These are phyloP conservation scores for Ascidia mentula DNA, from an alignment of 23 tunicate genomes.

Conservation along the genomic window DNA sequence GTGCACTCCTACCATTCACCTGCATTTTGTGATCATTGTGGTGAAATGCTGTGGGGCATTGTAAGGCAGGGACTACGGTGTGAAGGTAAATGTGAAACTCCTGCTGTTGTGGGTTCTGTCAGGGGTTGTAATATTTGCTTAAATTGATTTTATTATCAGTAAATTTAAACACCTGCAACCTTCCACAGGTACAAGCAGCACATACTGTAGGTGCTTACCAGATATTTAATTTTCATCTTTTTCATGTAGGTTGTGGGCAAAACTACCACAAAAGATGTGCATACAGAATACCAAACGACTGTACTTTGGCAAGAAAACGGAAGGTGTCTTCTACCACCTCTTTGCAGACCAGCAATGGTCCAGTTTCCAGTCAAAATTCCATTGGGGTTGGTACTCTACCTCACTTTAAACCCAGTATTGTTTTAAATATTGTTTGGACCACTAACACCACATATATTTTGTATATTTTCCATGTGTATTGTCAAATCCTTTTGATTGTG, in stretches of 20 bases:
- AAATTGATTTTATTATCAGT: background rate
- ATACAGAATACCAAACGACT: constrained; percentile 95
- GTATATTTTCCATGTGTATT: background rate
- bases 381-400: constrained; percentile 1
- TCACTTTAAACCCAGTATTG: background rate
- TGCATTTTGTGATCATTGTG: constrained; percentile 97
- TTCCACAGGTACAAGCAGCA: no score
- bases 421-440: background rate
- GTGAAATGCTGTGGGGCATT: constrained; percentile 97
- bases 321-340: constrained; percentile 47
- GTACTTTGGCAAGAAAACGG: constrained; percentile 77
- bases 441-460: background rate
- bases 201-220: no score
- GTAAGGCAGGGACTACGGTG: constrained; percentile 96
- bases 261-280: constrained; percentile 98
- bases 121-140: background rate
- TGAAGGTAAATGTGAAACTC: constrained; percentile 47
- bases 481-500: background rate
- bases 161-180: no score
- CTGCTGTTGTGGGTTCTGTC: background rate
- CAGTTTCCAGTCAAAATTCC: constrained; percentile 46
- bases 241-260: constrained; percentile 81
- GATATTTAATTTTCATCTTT: background rate
- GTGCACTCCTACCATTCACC: constrained; percentile 97
- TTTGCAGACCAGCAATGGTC: constrained; percentile 25